Evolutionary conservation across 1,140 invertebrate genomes (phyloP), one percentile per base, ranked within the genome.

Genomic region (Pristionchus pacificus): DNA sequence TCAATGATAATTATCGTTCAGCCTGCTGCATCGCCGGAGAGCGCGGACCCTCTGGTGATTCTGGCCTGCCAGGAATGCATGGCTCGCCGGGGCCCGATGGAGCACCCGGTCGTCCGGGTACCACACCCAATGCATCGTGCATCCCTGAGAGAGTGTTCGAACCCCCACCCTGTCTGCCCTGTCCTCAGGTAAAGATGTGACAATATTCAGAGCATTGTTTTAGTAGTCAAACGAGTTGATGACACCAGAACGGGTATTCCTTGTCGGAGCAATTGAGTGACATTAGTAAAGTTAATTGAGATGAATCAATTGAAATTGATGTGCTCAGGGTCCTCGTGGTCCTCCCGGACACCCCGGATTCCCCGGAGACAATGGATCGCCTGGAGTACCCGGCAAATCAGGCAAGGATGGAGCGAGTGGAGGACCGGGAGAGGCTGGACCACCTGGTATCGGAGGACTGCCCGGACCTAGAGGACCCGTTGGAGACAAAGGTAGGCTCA

Each of bases 101-200:
- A 59, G 80, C 79, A n/a, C 81, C 75, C 49, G 82, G 82, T 15
- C 68, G 81, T 31, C 81, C 81, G 14, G 81, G 81, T 71, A 83
- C 77, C 14, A 83, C 81, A 13, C 81, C 81, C 27, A 83, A 83
- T 68, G 82, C 81, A 13, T 84, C 81, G 1, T 83, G 81, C 60
- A 84, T 83, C 61, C 81, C 81, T 24, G 81, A 83, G 70, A 49
- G 81, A 31, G 81, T 83, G 25, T 83, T 83, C 67, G 81, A 83
- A 62, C 81, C 81, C 32, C 82, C 81, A 25, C 81, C 81, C 59
- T 83, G 81, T 66, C 74, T 83, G 25, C 81, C 81, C 25, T 83
- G 81, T 71, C 81, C 81, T 10, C 82, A 84, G 38, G 38, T 49
- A n/a, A n/a, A n/a, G n/a, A n/a, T n/a, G n/a, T n/a, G n/a, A n/a